Percentiles rank a stretch among this genome's conserved stretches.
Evolutionary conservation across 2,797 vertebrate genomes (phyloP).

Genomic region (Lemur catta): DNA sequence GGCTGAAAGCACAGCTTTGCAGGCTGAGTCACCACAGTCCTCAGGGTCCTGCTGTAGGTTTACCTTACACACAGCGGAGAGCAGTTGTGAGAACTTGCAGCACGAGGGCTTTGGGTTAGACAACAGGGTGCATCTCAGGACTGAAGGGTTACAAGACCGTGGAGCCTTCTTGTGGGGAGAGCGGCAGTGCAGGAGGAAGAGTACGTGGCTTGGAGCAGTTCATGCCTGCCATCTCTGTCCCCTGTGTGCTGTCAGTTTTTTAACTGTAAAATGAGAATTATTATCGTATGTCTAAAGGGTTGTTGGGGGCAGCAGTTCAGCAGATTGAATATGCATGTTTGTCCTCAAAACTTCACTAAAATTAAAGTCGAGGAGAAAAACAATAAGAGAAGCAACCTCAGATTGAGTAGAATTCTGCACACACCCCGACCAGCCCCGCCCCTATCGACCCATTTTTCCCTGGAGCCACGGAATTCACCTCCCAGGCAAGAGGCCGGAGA

Average conservation of each 20-base stretch:
- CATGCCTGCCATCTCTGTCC: too few species aligned
- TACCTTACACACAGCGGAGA: background rate
- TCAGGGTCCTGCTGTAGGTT: background rate
- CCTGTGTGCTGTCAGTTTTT: background rate
- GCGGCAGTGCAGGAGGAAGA: background rate
- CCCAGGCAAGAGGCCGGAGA: background rate
- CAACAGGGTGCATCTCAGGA: background rate
- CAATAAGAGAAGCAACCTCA: background rate
- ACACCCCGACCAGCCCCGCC: rapidly evolving
- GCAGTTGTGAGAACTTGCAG: background rate
- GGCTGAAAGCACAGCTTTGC: background rate
- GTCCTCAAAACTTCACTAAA: background rate
- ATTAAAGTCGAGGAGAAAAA: background rate
- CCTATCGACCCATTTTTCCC: background rate
- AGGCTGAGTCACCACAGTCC: background rate
- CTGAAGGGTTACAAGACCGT: background rate
- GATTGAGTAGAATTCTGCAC: background rate
- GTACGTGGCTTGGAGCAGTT: background rate
- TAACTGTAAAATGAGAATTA: background rate
- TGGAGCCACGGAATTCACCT: background rate
- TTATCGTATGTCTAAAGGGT: background rate
- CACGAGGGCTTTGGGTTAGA: background rate
- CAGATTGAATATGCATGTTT: background rate
- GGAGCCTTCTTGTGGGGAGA: background rate
- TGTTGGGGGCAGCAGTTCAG: background rate